phyloP scores from a whole-genome alignment of 37 sponge, comb jelly and placozoan species.

The Halichondria panicea region DNA sequence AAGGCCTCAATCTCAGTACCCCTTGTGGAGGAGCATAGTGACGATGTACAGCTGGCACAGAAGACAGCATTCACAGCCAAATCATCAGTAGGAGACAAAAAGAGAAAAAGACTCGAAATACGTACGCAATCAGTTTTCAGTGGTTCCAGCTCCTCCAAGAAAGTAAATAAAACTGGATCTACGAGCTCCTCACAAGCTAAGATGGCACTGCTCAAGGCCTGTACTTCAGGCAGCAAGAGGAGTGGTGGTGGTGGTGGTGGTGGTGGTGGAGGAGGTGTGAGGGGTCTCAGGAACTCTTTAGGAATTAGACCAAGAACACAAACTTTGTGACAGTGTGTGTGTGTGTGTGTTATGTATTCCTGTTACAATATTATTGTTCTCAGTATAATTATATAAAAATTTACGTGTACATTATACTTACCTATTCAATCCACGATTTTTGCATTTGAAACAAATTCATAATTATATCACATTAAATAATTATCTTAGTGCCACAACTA shows the following conservation, averaged over 20 bases:
- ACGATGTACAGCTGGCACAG: constrained; percentile 64
- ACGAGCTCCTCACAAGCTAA: too few species aligned
- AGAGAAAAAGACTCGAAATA: constrained; percentile 38
- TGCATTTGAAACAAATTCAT: too few species aligned
- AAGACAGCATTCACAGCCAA: constrained; percentile 20
- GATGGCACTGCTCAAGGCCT: constrained; percentile 32
- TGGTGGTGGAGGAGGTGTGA: neutral
- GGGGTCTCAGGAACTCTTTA: constrained; percentile 9
- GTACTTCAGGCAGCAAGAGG: neutral
- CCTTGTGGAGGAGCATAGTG: constrained; percentile 56
- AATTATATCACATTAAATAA: too few species aligned
- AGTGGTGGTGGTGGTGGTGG: neutral
- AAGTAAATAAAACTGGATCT: neutral
- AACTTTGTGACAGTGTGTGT: neutral
- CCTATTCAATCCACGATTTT: too few species aligned
- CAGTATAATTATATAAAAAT: too few species aligned
- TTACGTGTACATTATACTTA: too few species aligned
- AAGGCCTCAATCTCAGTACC: constrained; percentile 59
- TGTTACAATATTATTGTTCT: too few species aligned
- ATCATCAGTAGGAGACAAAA: constrained; percentile 20
- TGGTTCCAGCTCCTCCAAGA: neutral
- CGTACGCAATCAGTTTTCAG: constrained; percentile 44
- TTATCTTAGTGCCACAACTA: too few species aligned
- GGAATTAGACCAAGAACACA: constrained; percentile 13
- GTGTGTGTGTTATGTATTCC: neutral